These are phyloP conservation scores for Andrena trimmerana DNA, from an alignment of 2,888 invertebrate species.

Conservation along the genomic window DNA sequence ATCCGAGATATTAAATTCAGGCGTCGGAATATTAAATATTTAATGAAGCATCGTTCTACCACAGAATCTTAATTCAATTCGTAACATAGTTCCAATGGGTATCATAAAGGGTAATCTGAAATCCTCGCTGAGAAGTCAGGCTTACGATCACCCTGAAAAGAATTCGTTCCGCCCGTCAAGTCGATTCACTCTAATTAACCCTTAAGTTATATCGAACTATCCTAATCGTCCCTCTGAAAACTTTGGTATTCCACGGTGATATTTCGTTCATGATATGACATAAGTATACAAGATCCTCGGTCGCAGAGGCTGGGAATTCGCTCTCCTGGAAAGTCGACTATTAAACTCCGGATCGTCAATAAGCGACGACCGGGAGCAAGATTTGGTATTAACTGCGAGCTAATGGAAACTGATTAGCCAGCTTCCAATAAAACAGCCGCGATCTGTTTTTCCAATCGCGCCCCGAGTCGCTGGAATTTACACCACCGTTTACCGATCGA, in stretches of 20 bases:
- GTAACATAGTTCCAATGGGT: slow-evolving; percentile 11
- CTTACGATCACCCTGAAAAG: slow-evolving; percentile 20
- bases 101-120: background rate
- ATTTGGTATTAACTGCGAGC: background rate
- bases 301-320: background rate
- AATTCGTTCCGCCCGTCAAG: slow-evolving; percentile 2
- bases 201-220: slow-evolving; percentile 44
- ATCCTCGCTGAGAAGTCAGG: background rate
- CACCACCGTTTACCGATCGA: background rate
- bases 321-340: no score
- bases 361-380: background rate
- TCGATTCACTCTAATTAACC: slow-evolving; percentile 21
- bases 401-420: background rate
- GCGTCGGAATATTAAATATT: slow-evolving; percentile 21
- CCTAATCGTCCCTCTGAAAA: slow-evolving; percentile 37
- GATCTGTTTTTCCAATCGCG: background rate
- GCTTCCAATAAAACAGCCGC: background rate
- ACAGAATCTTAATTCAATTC: slow-evolving; percentile 8
- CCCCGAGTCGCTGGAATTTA: background rate
- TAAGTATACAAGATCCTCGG: slow-evolving; percentile 29
- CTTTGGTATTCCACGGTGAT: slow-evolving; percentile 28
- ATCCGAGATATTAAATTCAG: slow-evolving; percentile 21
- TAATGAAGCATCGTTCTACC: slow-evolving; percentile 25
- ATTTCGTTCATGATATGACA: slow-evolving; percentile 46
- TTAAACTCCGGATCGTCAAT: background rate